phyloP scores from a whole-genome alignment of 1,140 invertebrate species.

The Streblospio benedicti region DNA sequence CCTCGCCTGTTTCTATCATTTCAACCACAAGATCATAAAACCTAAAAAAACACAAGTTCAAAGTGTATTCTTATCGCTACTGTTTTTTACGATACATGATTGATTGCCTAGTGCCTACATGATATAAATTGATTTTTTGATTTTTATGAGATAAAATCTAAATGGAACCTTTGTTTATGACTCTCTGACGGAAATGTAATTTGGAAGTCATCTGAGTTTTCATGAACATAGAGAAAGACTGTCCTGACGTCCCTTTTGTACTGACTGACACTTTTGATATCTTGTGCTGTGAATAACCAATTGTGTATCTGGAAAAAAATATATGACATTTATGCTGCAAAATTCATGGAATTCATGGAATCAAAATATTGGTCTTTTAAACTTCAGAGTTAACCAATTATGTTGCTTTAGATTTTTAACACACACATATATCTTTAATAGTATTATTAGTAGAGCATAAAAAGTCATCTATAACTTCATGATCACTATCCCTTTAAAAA shows the following conservation, averaged over 20 bases:
- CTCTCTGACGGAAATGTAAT: constrained; percentile 87
- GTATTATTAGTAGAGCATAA: no score
- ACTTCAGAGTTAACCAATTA: no score
- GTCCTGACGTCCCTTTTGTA: constrained; percentile 94
- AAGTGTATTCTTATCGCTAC: background rate
- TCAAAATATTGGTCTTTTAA: no score
- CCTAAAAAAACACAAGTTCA: background rate
- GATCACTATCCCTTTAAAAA: no score
- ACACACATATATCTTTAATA: no score
- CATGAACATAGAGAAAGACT: constrained; percentile 92
- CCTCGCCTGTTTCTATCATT: constrained; percentile 14
- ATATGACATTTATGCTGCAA: no score
- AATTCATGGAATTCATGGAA: no score
- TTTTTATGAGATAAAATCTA: background rate
- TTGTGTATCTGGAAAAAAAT: constrained; percentile 86
- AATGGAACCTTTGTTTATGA: constrained; percentile 65
- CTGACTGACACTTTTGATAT: constrained; percentile 79
- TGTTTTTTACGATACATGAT: no score
- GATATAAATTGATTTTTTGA: background rate
- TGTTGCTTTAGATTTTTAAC: no score
- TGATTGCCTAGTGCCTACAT: no score
- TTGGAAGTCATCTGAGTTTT: constrained; percentile 93
- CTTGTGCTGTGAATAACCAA: constrained; percentile 83
- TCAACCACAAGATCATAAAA: constrained; percentile 18
- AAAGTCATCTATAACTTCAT: no score